Base-by-base conservation (phyloP, 2,113 vertebrate species). In the Gobius niger region DNA sequence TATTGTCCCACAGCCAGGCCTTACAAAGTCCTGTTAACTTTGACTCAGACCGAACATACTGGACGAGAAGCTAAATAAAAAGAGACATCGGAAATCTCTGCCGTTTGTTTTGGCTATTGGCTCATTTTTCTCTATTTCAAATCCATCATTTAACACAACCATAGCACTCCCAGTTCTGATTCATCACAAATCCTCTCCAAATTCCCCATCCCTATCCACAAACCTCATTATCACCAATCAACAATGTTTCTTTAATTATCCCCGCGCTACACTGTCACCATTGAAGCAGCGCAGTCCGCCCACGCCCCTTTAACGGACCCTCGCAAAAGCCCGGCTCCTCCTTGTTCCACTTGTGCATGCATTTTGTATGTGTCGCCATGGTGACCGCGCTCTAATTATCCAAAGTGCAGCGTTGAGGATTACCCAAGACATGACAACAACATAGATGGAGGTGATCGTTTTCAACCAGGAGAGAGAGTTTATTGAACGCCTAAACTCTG, bases 311-410 rank as follows among this genome's bases (percentile, higher is more conserved):
- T 71, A 78, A 54, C 77, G 70, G 34, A 78, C 52, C 51, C 50
- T 34, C 75, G 66, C 56, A 46, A 78, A 53, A 15, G 65, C 75
- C 53, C 73, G 67, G 44, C 24, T 64, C 75, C 14, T 9, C 50
- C 51, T 44, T 14, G 11, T 19, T 51, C 51, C 34, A 52, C 68
- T 53, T 18, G 60, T 57, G 51, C 47, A 73, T 70, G 69, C 49
- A 56, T 68, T 70, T 44, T 78, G 65, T 65, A 76, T 76, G 74
- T 14, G 89, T 92, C 82, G 59, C 88, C 85, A 91, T 88, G 87
- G 82, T 65, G 72, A 89, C 76, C n/a, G 34, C 60, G 72, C 75
- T 72, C 63, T 63, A 69, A 49, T 52, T 70, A 42, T 53, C 62
- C 6, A 40, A 69, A 80, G 69, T 66, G 62, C 12, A 51, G 34